Conservation (phyloP, 2,888 invertebrate species). For the Drosophila merina region DNA sequence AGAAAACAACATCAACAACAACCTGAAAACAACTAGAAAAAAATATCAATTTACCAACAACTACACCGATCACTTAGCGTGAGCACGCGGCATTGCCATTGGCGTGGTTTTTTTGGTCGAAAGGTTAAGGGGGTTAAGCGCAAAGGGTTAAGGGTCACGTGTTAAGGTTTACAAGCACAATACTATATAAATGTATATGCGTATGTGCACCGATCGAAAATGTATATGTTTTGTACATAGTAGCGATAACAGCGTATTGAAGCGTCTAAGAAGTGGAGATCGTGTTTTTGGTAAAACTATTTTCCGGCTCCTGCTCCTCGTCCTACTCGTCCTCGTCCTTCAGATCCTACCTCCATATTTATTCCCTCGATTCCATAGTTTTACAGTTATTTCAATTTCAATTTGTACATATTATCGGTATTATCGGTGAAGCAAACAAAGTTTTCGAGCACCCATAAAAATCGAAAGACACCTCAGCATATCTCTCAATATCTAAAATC, state of each 20-base stretch:
- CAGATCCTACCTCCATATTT: conserved; percentile 23
- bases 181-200: conserved; percentile 26
- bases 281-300: conserved; percentile 55
- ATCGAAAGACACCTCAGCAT: conserved; percentile 31
- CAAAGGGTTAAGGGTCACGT: conserved; percentile 23
- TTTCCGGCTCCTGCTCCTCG: conserved; percentile 20
- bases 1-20: conserved; percentile 37
- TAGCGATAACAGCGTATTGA: conserved; percentile 38
- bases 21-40: conserved; percentile 47
- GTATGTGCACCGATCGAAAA: conserved; percentile 29
- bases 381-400: conserved; percentile 45
- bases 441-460: conserved; percentile 15
- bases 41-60: conserved; percentile 46
- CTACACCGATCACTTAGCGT: conserved; percentile 46
- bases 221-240: conserved; percentile 51
- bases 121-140: conserved; percentile 6
- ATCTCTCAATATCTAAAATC: conserved; percentile 47
- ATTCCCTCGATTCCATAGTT: conserved; percentile 46
- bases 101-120: conserved; percentile 27
- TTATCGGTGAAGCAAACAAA: conserved; percentile 13
- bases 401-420: conserved; percentile 67
- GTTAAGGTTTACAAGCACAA: conserved; percentile 15
- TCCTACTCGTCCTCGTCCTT: conserved; percentile 12
- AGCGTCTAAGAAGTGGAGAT: conserved; percentile 24
- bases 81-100: conserved; percentile 46